phyloP scores from a whole-genome alignment of 1,140 invertebrate genomes.

The Ceratina australensis region DNA sequence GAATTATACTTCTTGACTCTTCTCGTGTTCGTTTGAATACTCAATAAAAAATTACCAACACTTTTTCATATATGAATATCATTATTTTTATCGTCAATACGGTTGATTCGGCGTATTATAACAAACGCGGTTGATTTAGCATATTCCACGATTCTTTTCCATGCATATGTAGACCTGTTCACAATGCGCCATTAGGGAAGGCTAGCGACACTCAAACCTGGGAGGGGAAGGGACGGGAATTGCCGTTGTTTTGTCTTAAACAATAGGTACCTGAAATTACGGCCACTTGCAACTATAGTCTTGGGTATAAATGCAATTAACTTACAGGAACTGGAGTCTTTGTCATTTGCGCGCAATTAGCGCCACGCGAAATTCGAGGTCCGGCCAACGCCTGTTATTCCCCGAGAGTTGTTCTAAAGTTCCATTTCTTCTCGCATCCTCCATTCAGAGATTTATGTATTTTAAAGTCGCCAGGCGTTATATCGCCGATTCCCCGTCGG shows the following conservation, averaged over 20 bases:
- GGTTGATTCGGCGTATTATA: not conserved
- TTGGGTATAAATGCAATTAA: slow-evolving; percentile 54
- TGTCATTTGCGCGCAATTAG: slow-evolving; percentile 47
- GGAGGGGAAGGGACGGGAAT: not conserved
- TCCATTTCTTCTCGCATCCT: not conserved
- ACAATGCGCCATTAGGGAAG: slow-evolving; percentile 3
- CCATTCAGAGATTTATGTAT: not conserved
- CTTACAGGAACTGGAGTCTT: slow-evolving; percentile 44
- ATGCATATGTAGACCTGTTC: not conserved
- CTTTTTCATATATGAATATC: no score
- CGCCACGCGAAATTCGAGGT: slow-evolving; percentile 34
- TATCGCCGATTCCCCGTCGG: no score
- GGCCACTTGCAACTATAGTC: slow-evolving; percentile 36
- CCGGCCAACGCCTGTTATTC: slow-evolving; percentile 29
- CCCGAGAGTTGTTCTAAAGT: slow-evolving; percentile 10
- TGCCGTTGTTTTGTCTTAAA: slow-evolving; percentile 35
- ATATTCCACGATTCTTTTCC: slow-evolving; percentile 15
- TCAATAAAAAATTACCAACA: no score
- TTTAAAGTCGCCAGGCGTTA: not conserved
- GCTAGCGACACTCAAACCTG: not conserved
- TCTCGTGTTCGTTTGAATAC: not conserved
- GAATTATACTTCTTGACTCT: not conserved
- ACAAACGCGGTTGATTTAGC: not conserved
- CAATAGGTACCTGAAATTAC: slow-evolving; percentile 44
- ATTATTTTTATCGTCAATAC: not conserved